Conservation (phyloP, 2,888 invertebrate species). For the Scaptomyza flava region DNA sequence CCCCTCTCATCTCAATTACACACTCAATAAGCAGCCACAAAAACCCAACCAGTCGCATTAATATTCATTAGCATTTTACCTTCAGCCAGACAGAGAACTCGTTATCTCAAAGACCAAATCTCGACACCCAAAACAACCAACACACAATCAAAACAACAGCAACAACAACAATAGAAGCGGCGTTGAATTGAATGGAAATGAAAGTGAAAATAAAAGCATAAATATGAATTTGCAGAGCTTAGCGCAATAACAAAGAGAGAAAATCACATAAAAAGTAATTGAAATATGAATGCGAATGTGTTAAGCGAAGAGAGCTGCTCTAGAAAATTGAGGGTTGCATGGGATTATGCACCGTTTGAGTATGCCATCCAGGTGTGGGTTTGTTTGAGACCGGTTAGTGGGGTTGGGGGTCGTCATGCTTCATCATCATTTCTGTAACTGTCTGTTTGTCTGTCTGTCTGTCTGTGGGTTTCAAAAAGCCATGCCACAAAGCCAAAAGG, state of each 20-base stretch:
- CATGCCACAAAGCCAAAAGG: conserved; percentile 32
- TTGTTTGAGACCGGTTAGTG: neutral
- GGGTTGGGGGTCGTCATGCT: conserved; percentile 24
- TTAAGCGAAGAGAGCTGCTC: conserved; percentile 36
- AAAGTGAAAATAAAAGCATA: conserved; percentile 70
- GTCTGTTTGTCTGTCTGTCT: conserved; percentile 8
- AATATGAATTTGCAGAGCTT: conserved; percentile 67
- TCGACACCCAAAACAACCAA: conserved; percentile 64
- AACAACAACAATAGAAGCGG: conserved; percentile 12
- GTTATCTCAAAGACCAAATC: conserved; percentile 76
- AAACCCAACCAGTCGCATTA: conserved; percentile 60
- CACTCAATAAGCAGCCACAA: conserved; percentile 76
- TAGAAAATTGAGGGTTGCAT: conserved; percentile 15
- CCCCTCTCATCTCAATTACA: conserved; percentile 65
- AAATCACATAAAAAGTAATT: conserved; percentile 81
- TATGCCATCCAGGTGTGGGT: neutral
- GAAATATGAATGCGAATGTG: conserved; percentile 75
- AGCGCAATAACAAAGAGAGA: conserved; percentile 70
- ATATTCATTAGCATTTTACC: conserved; percentile 77
- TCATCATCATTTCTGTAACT: conserved; percentile 49
- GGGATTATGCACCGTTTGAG: conserved; percentile 4
- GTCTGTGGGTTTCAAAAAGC: conserved; percentile 19
- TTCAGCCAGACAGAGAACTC: conserved; percentile 32
- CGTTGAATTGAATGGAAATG: conserved; percentile 53
- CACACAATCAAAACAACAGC: conserved; percentile 37